phyloP scores from a whole-genome alignment of 2,797 vertebrate genomes.

The Dallia pectoralis region DNA sequence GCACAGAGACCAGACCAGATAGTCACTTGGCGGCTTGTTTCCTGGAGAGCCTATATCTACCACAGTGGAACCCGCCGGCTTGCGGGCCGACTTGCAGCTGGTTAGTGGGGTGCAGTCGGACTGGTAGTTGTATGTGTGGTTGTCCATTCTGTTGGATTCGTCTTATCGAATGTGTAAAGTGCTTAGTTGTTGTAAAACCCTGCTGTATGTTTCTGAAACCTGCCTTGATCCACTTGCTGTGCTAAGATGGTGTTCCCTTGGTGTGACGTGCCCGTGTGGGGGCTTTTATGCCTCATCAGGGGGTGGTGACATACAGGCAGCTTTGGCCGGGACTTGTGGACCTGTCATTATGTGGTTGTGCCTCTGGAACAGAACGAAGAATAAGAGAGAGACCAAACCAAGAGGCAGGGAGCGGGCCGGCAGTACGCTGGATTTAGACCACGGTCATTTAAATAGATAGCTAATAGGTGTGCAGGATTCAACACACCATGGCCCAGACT shows the following conservation, averaged over 20 bases:
- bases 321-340: conserved; percentile 58
- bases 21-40: conserved; percentile 72
- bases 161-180: not conserved
- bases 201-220: conserved; percentile 10
- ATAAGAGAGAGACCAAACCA: conserved; percentile 10
- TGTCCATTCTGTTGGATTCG: conserved; percentile 66
- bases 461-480: not conserved
- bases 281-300: conserved; percentile 68
- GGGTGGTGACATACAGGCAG: conserved; percentile 57
- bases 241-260: conserved; percentile 14
- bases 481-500: not conserved
- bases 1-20: conserved; percentile 82
- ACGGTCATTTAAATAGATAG: not conserved
- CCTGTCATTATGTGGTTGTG: conserved; percentile 77
- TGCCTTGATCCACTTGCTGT: conserved; percentile 13
- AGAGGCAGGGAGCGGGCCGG: not conserved
- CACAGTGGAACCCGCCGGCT: conserved; percentile 69
- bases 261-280: conserved; percentile 43
- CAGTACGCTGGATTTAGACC: not conserved
- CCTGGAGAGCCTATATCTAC: conserved; percentile 70
- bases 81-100: conserved; percentile 70
- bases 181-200: not conserved
- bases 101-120: conserved; percentile 80
- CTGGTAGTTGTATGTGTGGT: conserved; percentile 79
- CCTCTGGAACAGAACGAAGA: conserved; percentile 23